Base-by-base conservation (phyloP, 2,797 vertebrate genomes). In the Decapterus maruadsi region DNA sequence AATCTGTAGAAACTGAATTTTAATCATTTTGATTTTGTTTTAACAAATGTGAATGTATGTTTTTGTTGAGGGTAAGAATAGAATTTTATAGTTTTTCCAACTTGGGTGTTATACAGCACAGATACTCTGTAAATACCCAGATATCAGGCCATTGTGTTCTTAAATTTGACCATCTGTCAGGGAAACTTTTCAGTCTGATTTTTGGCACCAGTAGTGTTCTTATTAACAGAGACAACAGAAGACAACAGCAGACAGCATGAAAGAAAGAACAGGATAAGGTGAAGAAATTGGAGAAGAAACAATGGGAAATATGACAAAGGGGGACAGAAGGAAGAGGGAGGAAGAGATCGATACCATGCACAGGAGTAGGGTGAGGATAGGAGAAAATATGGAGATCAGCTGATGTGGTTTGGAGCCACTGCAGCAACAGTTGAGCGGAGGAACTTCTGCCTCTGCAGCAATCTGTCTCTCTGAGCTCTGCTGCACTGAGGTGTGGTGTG, bases 401-500 rank as follows among this genome's bases (percentile, higher is more conserved):
- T 40, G 36, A 20, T 55, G 68, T 74, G 82, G 38, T 16, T 57
- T 48, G 55, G 66, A 83, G 61, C 45, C 69, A 79, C 81, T 84
- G 90, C 83, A 86, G 88, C 83, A 91, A 93, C 90, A 91, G 89
- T 82, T 92, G 83, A 88, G 82, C 71, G 10, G 57, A 77, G 82
- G 38, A 88, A 80, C 66, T 83, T 84, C 29, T 12, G 22, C 12
- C 72, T 91, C 90, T 87, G 90, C 90, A 87, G 90, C 82, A 89
- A 82, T 86, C 81, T 74, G 82, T 85, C 84, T 90, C 63, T n/a
- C 77, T 51, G 75, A 45, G 62, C 72, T 74, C n/a, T 87, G 86
- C 89, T 88, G 90, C 89, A 91, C 82, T 85, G 92, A 81, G 89
- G 81, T 77, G 77, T 87, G 89, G 87, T 90, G 87, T 63, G 68